A percentile compares a stretch with the other conserved stretches of the same genome.
phyloP scores from a whole-genome alignment of 2,113 vertebrate genomes.

The Oncorhynchus gorbuscha region DNA sequence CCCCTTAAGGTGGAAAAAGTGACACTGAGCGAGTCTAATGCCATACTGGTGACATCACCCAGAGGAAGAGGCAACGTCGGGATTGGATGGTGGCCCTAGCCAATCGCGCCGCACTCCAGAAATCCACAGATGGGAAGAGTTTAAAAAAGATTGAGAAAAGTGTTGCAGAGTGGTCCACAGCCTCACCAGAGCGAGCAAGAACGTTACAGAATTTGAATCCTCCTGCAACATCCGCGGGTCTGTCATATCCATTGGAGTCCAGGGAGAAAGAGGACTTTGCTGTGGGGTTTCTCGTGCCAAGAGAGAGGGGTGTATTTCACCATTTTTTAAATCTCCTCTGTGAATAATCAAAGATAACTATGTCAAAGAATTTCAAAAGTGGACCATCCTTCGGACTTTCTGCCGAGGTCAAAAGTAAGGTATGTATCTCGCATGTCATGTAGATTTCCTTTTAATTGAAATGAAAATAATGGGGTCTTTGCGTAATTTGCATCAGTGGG shows the following conservation, averaged over 20 bases:
- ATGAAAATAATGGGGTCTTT: not conserved
- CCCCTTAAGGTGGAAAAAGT: conserved; percentile 84
- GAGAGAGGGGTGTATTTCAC: conserved; percentile 33
- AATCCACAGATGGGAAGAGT: conserved; percentile 75
- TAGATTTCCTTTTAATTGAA: not conserved
- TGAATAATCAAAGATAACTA: conserved; percentile 58
- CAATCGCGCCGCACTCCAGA: conserved; percentile 69
- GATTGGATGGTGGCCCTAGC: conserved; percentile 71
- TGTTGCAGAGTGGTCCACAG: conserved; percentile 75
- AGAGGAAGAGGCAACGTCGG: conserved; percentile 43
- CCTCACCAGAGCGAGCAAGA: conserved; percentile 35
- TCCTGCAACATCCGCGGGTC: conserved; percentile 20
- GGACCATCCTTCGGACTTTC: conserved; percentile 91
- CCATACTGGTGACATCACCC: conserved; percentile 85
- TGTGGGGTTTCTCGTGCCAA: conserved; percentile 1
- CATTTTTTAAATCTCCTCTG: conserved; percentile 41
- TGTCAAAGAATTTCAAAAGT: conserved; percentile 84
- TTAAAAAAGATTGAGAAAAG: conserved; percentile 78
- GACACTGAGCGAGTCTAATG: conserved; percentile 78
- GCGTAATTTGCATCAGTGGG: not conserved
- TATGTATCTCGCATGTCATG: conserved; percentile 49
- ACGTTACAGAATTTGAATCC: conserved; percentile 18
- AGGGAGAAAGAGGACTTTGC: conserved; percentile 19
- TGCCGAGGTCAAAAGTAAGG: conserved; percentile 93
- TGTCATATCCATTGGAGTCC: not conserved